A percentile compares a stretch with the other conserved stretches of the same genome.
Conservation (phyloP, 2,113 vertebrate species). For the Axis porcinus region DNA sequence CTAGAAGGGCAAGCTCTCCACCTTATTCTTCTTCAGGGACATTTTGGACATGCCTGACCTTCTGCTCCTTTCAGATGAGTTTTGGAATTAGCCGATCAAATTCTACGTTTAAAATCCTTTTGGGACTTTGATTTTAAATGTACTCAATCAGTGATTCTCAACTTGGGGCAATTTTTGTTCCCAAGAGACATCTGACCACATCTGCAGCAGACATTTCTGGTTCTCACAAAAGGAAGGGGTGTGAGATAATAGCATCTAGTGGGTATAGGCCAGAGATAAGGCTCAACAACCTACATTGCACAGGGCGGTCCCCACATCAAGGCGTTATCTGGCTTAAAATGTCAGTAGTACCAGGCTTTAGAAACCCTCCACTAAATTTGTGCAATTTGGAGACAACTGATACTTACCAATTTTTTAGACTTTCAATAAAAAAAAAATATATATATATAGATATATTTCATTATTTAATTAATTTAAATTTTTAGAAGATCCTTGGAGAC, state of each 20-base stretch:
- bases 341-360: neutral
- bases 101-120: neutral
- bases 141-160: constrained; percentile 26
- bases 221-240: neutral
- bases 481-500: neutral
- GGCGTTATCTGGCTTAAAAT: neutral
- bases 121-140: constrained; percentile 25
- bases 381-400: neutral
- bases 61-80: constrained; percentile 5
- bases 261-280: neutral
- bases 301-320: neutral
- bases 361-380: neutral
- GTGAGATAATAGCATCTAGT: neutral
- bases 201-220: neutral
- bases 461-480: neutral
- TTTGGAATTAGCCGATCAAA: neutral
- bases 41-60: neutral
- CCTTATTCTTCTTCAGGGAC: neutral
- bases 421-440: neutral
- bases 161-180: neutral
- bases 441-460: neutral
- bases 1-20: neutral
- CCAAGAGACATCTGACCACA: neutral
- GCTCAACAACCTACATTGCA: neutral
- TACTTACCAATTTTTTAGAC: neutral